These are phyloP conservation scores for Oxytorus armatus DNA, from an alignment of 2,888 invertebrate genomes.

Conservation along the genomic window DNA sequence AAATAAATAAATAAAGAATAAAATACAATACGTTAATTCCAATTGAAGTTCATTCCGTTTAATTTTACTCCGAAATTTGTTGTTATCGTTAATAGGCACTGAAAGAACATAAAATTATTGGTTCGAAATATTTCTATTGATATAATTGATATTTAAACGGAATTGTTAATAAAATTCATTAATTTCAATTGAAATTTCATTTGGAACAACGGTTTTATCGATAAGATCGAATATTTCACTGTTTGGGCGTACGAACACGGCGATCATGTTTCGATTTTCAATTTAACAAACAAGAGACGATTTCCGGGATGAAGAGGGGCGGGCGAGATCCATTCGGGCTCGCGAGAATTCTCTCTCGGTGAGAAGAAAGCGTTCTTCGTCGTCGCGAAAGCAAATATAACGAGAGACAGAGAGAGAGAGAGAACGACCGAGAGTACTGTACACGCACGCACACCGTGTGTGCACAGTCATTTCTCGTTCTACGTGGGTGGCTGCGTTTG, in stretches of 20 bases:
- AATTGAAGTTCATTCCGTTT: too few species aligned
- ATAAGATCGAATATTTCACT: too few species aligned
- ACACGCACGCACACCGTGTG: conserved; percentile 41
- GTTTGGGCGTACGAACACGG: neutral
- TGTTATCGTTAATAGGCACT: neutral
- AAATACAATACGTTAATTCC: too few species aligned
- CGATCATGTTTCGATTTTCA: conserved; percentile 41
- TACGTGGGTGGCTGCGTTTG: conserved; percentile 74
- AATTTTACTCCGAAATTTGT: too few species aligned
- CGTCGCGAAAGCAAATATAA: conserved; percentile 60
- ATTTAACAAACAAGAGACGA: conserved; percentile 43
- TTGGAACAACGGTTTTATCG: too few species aligned
- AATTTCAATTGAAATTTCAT: neutral
- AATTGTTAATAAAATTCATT: too few species aligned
- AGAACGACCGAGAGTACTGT: too few species aligned
- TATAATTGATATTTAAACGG: too few species aligned
- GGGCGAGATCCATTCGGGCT: conserved; percentile 57
- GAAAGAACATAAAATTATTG: too few species aligned
- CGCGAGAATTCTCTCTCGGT: conserved; percentile 23
- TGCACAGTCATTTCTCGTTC: conserved; percentile 71
- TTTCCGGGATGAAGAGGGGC: neutral
- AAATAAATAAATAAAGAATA: too few species aligned
- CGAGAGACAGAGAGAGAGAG: conserved; percentile 30
- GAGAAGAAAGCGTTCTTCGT: too few species aligned
- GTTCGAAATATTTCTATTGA: too few species aligned